These are phyloP conservation scores for Uromys caudimaculatus DNA, from an alignment of 2,797 vertebrate species.

Conservation along the genomic window DNA sequence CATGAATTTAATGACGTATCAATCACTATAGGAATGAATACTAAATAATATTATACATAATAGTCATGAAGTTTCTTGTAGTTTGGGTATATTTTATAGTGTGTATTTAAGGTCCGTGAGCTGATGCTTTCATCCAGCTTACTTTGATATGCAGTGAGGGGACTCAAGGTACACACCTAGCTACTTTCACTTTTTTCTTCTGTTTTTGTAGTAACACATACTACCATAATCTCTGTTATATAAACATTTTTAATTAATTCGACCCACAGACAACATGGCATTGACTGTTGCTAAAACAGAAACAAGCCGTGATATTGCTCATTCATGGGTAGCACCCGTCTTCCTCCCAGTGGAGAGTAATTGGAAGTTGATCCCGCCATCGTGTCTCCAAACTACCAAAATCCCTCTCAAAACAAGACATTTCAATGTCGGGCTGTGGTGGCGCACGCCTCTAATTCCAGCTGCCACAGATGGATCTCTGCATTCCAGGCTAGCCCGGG, in stretches of 20 bases:
- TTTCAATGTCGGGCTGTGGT: not conserved
- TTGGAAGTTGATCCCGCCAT: not conserved
- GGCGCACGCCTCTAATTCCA: not conserved
- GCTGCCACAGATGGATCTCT: not conserved
- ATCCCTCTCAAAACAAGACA: not conserved
- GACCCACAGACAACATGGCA: not conserved
- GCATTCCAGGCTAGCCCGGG: not conserved
- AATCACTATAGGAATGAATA: not conserved
- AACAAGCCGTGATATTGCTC: not conserved
- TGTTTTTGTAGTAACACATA: not conserved
- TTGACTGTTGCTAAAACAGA: not conserved
- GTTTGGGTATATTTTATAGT: not conserved
- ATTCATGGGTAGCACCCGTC: not conserved
- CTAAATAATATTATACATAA: not conserved
- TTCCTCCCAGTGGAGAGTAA: not conserved
- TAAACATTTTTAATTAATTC: not conserved
- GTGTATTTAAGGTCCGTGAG: not conserved
- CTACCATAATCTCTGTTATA: not conserved
- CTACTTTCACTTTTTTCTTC: not conserved
- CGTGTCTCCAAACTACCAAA: not conserved
- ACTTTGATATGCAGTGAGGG: not conserved
- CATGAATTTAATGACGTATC: slow-evolving; percentile 9
- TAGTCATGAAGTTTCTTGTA: not conserved
- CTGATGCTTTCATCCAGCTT: not conserved
- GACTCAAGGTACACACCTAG: not conserved